phyloP scores from a whole-genome alignment of 2,888 invertebrate species.

The Nemoura dubitans region DNA sequence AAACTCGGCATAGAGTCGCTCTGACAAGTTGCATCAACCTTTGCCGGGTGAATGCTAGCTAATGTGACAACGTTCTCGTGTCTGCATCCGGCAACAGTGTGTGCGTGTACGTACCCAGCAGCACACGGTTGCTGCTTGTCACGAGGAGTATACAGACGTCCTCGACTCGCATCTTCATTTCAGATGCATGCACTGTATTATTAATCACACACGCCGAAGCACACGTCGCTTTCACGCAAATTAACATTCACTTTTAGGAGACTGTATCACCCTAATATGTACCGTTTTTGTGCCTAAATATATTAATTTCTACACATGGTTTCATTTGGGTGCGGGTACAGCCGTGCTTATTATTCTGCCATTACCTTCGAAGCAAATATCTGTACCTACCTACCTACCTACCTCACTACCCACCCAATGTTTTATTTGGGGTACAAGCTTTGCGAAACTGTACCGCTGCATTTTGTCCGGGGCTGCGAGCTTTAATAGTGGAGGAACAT shows the following conservation, averaged over 20 bases:
- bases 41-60: neutral
- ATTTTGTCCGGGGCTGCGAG: neutral
- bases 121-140: neutral
- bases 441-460: neutral
- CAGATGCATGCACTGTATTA: neutral
- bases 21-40: neutral
- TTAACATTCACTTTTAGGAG: neutral
- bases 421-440: neutral
- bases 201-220: neutral
- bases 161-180: neutral
- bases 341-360: neutral
- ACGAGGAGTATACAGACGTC: neutral
- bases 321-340: neutral
- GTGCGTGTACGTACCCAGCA: too few species aligned
- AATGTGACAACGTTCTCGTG: neutral
- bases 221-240: neutral
- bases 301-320: neutral
- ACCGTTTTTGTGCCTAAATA: neutral
- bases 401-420: too few species aligned
- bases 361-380: neutral
- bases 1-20: neutral
- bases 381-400: too few species aligned
- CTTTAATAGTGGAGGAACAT: neutral
- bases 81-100: too few species aligned
- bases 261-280: neutral